Evolutionary conservation across 2,888 invertebrate genomes (phyloP), one percentile per base, ranked within the genome.

Genomic region (Hecatera dysodea): DNA sequence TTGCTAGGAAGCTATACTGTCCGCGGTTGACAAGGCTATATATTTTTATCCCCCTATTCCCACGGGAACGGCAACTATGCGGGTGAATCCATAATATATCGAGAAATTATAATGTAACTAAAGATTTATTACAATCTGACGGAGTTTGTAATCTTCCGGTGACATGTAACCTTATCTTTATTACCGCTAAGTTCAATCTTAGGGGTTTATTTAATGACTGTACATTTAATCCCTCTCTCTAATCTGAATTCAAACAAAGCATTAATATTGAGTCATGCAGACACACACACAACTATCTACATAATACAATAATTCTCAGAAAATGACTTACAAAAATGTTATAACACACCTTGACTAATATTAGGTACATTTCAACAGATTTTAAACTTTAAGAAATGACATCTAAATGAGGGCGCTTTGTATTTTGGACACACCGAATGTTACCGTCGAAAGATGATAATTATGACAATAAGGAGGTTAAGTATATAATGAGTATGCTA

Each of bases 401-500:
- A 55, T 33, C 22, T n/a, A n/a, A 55, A 55, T 7, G 29, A 6
- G 29, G 7, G 7, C 4, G 29, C 7, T 29, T n/a, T n/a, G n/a
- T n/a, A n/a, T n/a, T n/a, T n/a, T n/a, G n/a, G n/a, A n/a, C n/a
- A n/a, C n/a, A n/a, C n/a, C n/a, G n/a, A n/a, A n/a, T n/a, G n/a
- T 11, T 6, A 36, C 12, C 2, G 55, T n/a, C 0, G 0, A 55
- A 33, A 15, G 33, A 22, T 33, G 12, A 33, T 33, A 55, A 19
- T 53, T 8, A 3, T 36, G 39, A 22, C 15, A 0, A 44, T 64
- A 72, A 72, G 15, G 55, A 72, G 74, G 72, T 56, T 72, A 50
- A 4, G 36, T 65, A 12, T 6, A 44, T 48, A 62, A 29, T 71
- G 60, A 60, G 44, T 52, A 7, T 12, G 17, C 8, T 12, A 5